Base-by-base conservation (phyloP, 30 jellyfish, hydroid and myxozoan genomes). In the Aurelia aurita complex sp. Pacific region DNA sequence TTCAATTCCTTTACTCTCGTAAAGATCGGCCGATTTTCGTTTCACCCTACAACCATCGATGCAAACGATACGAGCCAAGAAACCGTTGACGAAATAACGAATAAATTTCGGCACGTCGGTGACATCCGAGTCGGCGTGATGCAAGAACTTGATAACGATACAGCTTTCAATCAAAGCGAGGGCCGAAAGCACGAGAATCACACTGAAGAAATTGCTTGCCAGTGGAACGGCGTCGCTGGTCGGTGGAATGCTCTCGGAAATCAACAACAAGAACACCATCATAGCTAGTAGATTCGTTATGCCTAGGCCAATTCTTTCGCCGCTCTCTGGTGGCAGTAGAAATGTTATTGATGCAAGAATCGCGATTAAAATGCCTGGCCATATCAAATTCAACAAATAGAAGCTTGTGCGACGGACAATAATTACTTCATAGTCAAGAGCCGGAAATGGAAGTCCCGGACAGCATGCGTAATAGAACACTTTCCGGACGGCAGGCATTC, bases 261-360 rank as follows among this genome's bases (percentile, higher is more conserved):
- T 69, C 72, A 86, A 67, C 70, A 86, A 73, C 73, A 86, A 40
- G 54, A 86, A 77, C 80, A 86, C 96, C 84, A 80, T 86, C 96
- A 86, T 86, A 5, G 96, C 89, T 12, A 86, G 81, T 8, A 86
- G 78, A 73, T 86, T 86, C 0, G 96, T 86, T 19, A 86, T 86
- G 35, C 96, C 96, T 33, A 86, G 81, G 52, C 96, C 96, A 61
- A 86, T 77, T 76, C 96, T 55, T 60, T 86, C 96, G 13, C 97
- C 97, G 40, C 96, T 86, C 68, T 86, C 96, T 5, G 97, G 96
- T 0, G 97, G 97, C 69, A 91, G 76, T 4, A 91, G 77, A 83
- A 84, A 91, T 33, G 97, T 76, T 10, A 85, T 73, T 1, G 92
- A 74, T 15, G 97, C 90, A 66, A 91, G 84, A 18, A 85, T 55